Evolutionary conservation across 2,113 vertebrate genomes (phyloP).

Genomic region (Grus americana): DNA sequence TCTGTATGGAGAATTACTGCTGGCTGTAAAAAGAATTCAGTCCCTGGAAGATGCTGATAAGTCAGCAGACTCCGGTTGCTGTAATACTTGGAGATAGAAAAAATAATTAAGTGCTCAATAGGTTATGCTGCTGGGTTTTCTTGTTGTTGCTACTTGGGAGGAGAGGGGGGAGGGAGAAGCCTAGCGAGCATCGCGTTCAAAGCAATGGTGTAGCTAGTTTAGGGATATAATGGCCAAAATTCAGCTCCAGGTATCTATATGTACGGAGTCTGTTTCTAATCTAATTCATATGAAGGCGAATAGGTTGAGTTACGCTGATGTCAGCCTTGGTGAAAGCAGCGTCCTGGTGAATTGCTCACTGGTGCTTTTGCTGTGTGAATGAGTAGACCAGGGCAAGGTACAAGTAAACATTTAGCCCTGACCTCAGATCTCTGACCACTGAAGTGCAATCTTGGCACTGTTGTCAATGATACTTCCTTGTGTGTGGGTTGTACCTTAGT

Average conservation of each 20-base stretch:
- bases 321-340: background rate
- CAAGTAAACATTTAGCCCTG: background rate
- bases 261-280: background rate
- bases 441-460: background rate
- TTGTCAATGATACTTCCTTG: background rate
- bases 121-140: background rate
- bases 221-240: background rate
- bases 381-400: background rate
- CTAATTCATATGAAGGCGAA: background rate
- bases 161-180: background rate
- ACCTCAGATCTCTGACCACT: background rate
- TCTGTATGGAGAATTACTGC: background rate
- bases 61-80: background rate
- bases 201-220: background rate
- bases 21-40: background rate
- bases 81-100: background rate
- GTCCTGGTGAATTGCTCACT: background rate
- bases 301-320: background rate
- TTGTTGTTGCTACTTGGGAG: background rate
- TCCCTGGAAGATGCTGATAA: conserved; percentile 39
- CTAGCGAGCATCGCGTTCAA: background rate
- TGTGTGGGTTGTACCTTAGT: background rate
- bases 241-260: background rate
- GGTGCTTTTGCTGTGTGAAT: background rate
- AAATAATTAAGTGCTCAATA: conserved; percentile 31